Base-by-base conservation (phyloP, 2,113 vertebrate genomes). In the Mastomys natalensis region DNA sequence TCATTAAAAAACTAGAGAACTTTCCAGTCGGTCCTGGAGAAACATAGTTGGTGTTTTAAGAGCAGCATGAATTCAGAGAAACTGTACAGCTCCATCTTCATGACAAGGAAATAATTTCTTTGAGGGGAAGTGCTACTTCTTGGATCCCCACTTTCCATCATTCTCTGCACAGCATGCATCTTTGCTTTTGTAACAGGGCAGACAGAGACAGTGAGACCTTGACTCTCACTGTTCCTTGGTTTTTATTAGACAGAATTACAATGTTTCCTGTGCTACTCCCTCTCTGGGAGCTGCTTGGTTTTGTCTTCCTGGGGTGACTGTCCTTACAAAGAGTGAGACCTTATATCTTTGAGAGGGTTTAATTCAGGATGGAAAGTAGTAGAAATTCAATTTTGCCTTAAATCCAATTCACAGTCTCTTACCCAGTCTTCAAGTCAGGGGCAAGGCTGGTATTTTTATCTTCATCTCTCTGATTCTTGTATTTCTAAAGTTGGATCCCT, bases 371-470 rank as follows among this genome's bases (percentile, higher is more conserved):
- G 13, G 5, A 93, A 92, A 91, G 77, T n/a, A 85, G 26, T 37
- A 74, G 22, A 93, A 85, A 88, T 70, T 53, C 19, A 89, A 93
- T 66, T 91, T 95, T 91, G 37, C n/a, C 64, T 91, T 94, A 95
- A 96, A 51, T 93, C 55, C 43, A 95, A 77, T 34, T 19, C 55
- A 95, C 51, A 77, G 62, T 45, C 34, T 95, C 45, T 62, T 77
- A 73, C 64, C 8, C 22, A 85, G 29, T 40, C 60, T 94, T 92
- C 87, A 55, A 40, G 55, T 74, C 10, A 73, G n/a, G 45, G 86
- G 89, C 72, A 93, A 81, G 86, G 37, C 86, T 88, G 91, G 62
- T 93, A 95, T 96, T 97, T 95, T 95, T 96, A 68, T 82, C 87
- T 91, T 91, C 37, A 60, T 89, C 87, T 82, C 58, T 87, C 73